Evolutionary conservation across 2,888 invertebrate species (phyloP).

Genomic region (Eupeodes luniger): DNA sequence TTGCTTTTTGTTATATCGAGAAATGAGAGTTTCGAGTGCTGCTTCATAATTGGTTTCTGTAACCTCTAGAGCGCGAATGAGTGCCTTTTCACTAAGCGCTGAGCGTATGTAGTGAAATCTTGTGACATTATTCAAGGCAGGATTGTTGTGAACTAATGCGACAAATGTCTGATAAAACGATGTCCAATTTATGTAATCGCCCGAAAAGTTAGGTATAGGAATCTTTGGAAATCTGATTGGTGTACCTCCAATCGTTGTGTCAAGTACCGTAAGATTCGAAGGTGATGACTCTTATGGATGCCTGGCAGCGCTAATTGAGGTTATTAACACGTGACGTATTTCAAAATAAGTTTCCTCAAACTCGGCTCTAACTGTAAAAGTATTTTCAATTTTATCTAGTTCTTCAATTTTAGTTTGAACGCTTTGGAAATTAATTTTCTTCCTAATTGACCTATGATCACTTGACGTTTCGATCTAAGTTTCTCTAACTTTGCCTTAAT

Average conservation of each 20-base stretch:
- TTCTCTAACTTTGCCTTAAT: background rate
- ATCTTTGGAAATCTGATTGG: constrained; percentile 20
- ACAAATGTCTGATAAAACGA: constrained; percentile 10
- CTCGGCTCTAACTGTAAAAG: background rate
- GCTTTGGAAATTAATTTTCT: background rate
- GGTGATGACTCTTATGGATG: background rate
- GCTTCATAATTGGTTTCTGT: constrained; percentile 16
- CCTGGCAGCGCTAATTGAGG: background rate
- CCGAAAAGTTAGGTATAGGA: constrained; percentile 10
- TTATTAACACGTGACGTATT: background rate
- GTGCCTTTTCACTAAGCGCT: constrained; percentile 19
- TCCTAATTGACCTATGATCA: background rate
- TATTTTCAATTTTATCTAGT: background rate
- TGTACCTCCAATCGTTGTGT: constrained; percentile 1
- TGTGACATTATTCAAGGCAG: constrained; percentile 8
- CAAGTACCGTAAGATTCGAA: background rate
- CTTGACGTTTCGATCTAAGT: background rate
- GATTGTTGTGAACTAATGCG: constrained; percentile 9
- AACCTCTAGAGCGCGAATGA: constrained; percentile 19
- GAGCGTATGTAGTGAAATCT: constrained; percentile 11
- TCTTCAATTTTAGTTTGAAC: constrained; percentile 2
- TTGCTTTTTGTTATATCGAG: constrained; percentile 1
- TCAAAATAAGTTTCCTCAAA: constrained; percentile 12
- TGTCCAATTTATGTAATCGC: constrained; percentile 15
- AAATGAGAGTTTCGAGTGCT: constrained; percentile 9